A percentile compares a stretch with the other conserved stretches of the same genome.
Evolutionary conservation across 2,888 invertebrate species (phyloP).

Genomic region (Melieria picta): DNA sequence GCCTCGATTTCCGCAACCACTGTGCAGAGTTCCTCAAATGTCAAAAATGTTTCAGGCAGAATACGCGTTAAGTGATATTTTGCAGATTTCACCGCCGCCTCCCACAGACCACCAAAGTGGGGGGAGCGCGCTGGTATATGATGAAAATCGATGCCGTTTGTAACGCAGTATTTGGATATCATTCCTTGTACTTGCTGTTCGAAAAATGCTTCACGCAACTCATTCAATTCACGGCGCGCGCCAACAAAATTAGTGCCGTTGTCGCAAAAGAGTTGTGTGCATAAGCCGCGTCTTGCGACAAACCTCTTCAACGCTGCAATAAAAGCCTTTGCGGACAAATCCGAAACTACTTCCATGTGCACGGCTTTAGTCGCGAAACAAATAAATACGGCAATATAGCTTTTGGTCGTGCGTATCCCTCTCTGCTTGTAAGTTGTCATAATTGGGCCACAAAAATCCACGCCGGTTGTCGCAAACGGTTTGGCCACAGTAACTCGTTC

Average conservation of each 20-base stretch:
- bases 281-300: slow-evolving; percentile 38
- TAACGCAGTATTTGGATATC: slow-evolving; percentile 31
- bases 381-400: slow-evolving; percentile 40
- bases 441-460: slow-evolving; percentile 16
- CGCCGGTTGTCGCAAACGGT: slow-evolving; percentile 30
- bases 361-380: slow-evolving; percentile 42
- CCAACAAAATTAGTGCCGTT: slow-evolving; percentile 43
- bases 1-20: too few relatives aligned
- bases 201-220: slow-evolving; percentile 31
- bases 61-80: slow-evolving; percentile 29
- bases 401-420: slow-evolving; percentile 31
- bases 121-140: slow-evolving; percentile 32
- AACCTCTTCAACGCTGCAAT: slow-evolving; percentile 40
- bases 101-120: slow-evolving; percentile 36
- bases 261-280: slow-evolving; percentile 35
- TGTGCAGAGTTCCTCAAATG: too few relatives aligned
- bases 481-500: slow-evolving; percentile 19
- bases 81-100: too few relatives aligned
- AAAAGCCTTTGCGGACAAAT: slow-evolving; percentile 38
- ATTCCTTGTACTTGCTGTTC: slow-evolving; percentile 26
- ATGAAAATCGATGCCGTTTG: slow-evolving; percentile 33
- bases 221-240: slow-evolving; percentile 33
- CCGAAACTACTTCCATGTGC: slow-evolving; percentile 40
- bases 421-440: slow-evolving; percentile 16
- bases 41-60: too few relatives aligned